phyloP scores from a whole-genome alignment of 2,888 invertebrate genomes.

The Tryphoninae sp. region DNA sequence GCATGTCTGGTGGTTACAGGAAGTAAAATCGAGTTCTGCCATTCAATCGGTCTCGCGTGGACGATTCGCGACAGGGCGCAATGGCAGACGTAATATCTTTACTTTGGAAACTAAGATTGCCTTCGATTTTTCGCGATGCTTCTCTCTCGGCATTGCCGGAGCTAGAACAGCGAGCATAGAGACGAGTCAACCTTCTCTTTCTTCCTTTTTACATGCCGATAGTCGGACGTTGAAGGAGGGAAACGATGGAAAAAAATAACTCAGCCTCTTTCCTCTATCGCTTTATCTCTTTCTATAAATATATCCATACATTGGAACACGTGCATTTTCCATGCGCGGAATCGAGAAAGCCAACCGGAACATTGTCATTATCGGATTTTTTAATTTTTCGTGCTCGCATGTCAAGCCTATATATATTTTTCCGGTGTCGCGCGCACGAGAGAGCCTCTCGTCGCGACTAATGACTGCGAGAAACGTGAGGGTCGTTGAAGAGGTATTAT shows the following conservation, averaged over 20 bases:
- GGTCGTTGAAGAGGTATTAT: constrained; percentile 29
- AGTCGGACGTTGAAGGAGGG: constrained; percentile 11
- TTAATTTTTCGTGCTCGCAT: constrained; percentile 19
- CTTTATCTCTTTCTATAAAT: background rate
- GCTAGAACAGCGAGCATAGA: constrained; percentile 64
- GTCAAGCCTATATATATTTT: background rate
- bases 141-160: constrained; percentile 47
- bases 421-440: constrained; percentile 4
- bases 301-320: background rate
- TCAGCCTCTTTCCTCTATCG: constrained; percentile 2
- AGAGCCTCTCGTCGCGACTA: background rate
- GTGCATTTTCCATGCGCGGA: constrained; percentile 7
- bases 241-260: constrained; percentile 46
- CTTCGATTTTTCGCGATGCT: constrained; percentile 71
- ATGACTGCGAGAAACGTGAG: constrained; percentile 29
- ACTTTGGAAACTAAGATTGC: constrained; percentile 76
- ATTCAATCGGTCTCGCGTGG: constrained; percentile 66
- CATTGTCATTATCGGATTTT: constrained; percentile 44
- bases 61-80: constrained; percentile 63
- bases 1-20: constrained; percentile 22
- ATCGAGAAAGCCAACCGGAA: constrained; percentile 38
- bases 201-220: constrained; percentile 55
- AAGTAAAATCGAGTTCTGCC: constrained; percentile 69
- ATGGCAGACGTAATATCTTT: constrained; percentile 67
- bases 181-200: background rate